Base-by-base conservation (phyloP, 2,113 vertebrate species). In the Catagonus wagneri region DNA sequence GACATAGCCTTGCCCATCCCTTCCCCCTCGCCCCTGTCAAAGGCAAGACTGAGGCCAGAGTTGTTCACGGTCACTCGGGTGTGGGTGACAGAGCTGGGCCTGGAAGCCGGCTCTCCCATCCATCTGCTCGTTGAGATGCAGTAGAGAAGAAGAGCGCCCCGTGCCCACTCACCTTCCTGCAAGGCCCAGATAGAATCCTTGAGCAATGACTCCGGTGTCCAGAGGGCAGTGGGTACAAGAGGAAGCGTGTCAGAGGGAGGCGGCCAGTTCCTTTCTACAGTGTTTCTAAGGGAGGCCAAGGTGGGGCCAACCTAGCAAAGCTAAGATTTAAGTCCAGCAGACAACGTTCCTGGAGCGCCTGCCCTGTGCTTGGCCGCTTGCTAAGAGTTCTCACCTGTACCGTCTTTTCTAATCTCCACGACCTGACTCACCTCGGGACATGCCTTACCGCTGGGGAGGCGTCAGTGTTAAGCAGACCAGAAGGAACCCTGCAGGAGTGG, bases 301-400 rank as follows among this genome's bases (percentile, higher is more conserved):
- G 10, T 19, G 54, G 34, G 20, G 12, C 56, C 27, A 7, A 13
- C 23, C 3, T 44, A 56, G 78, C 58, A 76, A 56, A 39, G 23
- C 0, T n/a, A 69, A 60, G 36, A 3, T 74, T 22, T 20, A 1
- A 25, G n/a, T 84, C 71, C 52, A 61, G 29, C 63, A 60, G 7
- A 14, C 1, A 0, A 44, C 8, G 44, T 27, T 71, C 23, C 66
- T 20, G n/a, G 54, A 36, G 23, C 22, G 0, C 50, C 6, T 7
- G 36, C 71, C 19, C 0, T 19, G 34, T 15, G 22, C 29, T 66
- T 0, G 1, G n/a, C 12, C 0, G 0, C 0, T 0, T 36, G 34
- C 75, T 17, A 6, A 78, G 17, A 13, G 14, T 29, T 34, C 87
- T 58, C 66, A 34, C 29, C 0, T 0, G 1, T 1, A 1, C 65